Percentiles rank a stretch among this genome's conserved stretches.
Conservation (phyloP, 2,797 vertebrate species). For the Arctocebus calabarensis region DNA sequence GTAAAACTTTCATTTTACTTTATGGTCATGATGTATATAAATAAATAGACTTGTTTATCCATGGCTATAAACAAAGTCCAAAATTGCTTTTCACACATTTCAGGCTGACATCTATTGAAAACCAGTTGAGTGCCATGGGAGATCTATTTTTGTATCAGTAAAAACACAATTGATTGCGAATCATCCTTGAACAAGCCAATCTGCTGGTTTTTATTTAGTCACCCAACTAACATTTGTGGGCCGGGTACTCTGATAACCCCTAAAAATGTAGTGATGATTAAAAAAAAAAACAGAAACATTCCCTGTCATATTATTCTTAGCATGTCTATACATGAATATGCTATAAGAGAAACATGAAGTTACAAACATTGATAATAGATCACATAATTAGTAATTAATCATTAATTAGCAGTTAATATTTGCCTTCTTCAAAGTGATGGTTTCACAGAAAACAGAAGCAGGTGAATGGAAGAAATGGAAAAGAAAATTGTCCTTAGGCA, state of each 20-base stretch:
- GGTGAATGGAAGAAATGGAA: neutral
- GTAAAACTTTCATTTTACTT: neutral
- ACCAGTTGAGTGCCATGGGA: neutral
- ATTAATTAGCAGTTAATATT: neutral
- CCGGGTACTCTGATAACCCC: neutral
- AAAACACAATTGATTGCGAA: neutral
- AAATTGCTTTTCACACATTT: slow-evolving; percentile 43
- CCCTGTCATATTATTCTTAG: neutral
- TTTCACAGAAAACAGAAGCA: neutral
- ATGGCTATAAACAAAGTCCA: neutral
- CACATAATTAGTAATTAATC: neutral
- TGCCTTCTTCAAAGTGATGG: neutral
- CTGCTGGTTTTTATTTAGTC: neutral
- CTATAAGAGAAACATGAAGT: neutral
- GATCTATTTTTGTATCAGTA: neutral
- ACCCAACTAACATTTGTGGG: neutral
- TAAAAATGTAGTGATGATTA: neutral
- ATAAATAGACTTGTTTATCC: slow-evolving; percentile 9
- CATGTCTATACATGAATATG: neutral
- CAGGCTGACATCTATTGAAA: slow-evolving; percentile 32
- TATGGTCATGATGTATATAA: neutral
- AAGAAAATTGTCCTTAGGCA: neutral
- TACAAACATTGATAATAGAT: neutral
- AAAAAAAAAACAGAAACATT: neutral
- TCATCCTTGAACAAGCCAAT: neutral